A percentile compares a stretch with the other conserved stretches of the same genome.
phyloP scores from a whole-genome alignment of 2,888 invertebrate species.

The Meandrusa payeni region DNA sequence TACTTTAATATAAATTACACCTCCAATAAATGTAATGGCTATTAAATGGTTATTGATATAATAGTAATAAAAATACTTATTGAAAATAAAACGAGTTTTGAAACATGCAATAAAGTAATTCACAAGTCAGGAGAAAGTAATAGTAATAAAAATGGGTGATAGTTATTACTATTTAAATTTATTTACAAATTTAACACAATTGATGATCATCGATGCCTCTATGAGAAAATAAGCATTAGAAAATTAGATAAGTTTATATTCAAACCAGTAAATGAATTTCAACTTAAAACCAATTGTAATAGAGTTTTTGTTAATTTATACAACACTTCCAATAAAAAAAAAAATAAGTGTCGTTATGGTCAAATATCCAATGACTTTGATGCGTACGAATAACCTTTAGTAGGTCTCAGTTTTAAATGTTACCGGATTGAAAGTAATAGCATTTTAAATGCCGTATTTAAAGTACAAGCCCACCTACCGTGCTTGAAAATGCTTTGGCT shows the following conservation, averaged over 20 bases:
- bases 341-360: conserved; percentile 56
- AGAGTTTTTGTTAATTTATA: too few species aligned
- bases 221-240: conserved; percentile 22
- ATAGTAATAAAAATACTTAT: neutral
- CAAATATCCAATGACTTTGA: conserved; percentile 57
- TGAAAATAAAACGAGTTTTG: conserved; percentile 4
- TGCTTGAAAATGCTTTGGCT: conserved; percentile 16
- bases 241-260: conserved; percentile 47
- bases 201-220: conserved; percentile 6
- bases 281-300: conserved; percentile 34
- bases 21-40: neutral
- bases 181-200: conserved; percentile 18
- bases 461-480: conserved; percentile 24
- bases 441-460: conserved; percentile 25
- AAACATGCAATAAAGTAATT: conserved; percentile 2
- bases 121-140: neutral
- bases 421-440: conserved; percentile 39
- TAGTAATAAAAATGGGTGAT: conserved; percentile 12
- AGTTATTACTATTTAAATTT: conserved; percentile 18
- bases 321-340: conserved; percentile 49
- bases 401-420: conserved; percentile 45
- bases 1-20: too few species aligned
- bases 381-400: conserved; percentile 52
- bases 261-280: conserved; percentile 28
- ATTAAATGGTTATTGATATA: neutral